Evolutionary conservation across 2,888 invertebrate genomes (phyloP), one percentile per base, ranked within the genome.

Genomic region (Sacculina carcini): DNA sequence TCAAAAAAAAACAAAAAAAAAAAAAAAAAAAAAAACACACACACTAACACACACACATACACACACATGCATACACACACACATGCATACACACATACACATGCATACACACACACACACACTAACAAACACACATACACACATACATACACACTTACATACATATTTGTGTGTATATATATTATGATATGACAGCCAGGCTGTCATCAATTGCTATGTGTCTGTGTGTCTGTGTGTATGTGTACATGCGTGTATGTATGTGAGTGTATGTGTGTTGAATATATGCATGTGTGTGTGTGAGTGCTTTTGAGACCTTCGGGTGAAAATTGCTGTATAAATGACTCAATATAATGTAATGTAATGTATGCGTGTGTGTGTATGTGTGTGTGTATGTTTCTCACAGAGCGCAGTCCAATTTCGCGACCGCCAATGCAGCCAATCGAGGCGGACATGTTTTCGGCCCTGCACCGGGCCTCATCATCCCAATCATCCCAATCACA

Each of bases 321-420:
- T 34, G 28, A 24, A 48, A 52, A 24, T 52, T 51, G 29, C 24
- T 12, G 32, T 42, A 48, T 52, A 48, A 47, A 48, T 52, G 40
- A 52, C 28, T 29, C 7, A n/a, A n/a, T n/a, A n/a, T n/a, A n/a
- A n/a, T n/a, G n/a, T n/a, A n/a, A n/a, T n/a, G n/a, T n/a, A n/a
- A n/a, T n/a, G n/a, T n/a, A n/a, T n/a, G n/a, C n/a, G n/a, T n/a
- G n/a, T n/a, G n/a, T n/a, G n/a, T n/a, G n/a, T n/a, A n/a, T n/a
- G n/a, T n/a, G n/a, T n/a, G n/a, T n/a, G n/a, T n/a, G n/a, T n/a
- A n/a, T n/a, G n/a, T n/a, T n/a, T 48, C 32, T 23, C 31, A 48
- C 23, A 48, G 31, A 32, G 23, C 29, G 23, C 47, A 29, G 48
- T 2, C 29, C 48, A 48, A 48, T 48, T 48, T 48, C 32, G 48